Evolutionary conservation across 2,888 invertebrate species (phyloP), one percentile per base, ranked within the genome.

Genomic region (Drosophila vallismaia): DNA sequence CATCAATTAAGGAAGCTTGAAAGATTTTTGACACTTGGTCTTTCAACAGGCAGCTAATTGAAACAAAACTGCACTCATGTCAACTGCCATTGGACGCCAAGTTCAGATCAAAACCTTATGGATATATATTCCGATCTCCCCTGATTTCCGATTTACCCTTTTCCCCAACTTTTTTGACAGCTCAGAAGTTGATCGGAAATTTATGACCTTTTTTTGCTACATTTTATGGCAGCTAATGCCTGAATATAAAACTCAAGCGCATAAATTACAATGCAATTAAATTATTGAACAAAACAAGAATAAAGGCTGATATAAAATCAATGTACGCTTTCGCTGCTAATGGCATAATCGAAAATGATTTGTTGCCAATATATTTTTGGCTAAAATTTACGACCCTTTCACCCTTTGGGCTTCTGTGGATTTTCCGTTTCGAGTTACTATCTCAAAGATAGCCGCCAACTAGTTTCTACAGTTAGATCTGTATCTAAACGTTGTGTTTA

Each of bases 301-400:
- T 19, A 19, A 19, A 19, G 19, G 19, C 19, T 19, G 19, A 19
- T 19, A 19, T 19, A 2, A 19, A 19, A 19, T 19, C 60, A 58
- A 59, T 78, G 63, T 64, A 56, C 67, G 36, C 45, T 48, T 71
- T 19, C 52, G 19, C 46, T 33, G 57, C 58, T 50, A 76, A 67
- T 67, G 58, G 75, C 67, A 83, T 74, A 69, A 81, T 71, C 75
- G 62, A 74, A 69, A 74, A 77, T 77, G 71, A 85, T 79, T 82
- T 85, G 62, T 64, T 57, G 40, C 64, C 57, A 53, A 58, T 53
- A 57, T 66, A 9, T 48, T 63, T 63, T 55, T 48, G 14, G 12
- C 31, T 8, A 40, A 49, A 44, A 26, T 59, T 48, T 59, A 59
- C 46, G 60, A 31, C n/a, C 63, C 56, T 63, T 54, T 59, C 66